These are phyloP conservation scores for Netta rufina DNA, from an alignment of 2,797 vertebrate species.

Conservation along the genomic window DNA sequence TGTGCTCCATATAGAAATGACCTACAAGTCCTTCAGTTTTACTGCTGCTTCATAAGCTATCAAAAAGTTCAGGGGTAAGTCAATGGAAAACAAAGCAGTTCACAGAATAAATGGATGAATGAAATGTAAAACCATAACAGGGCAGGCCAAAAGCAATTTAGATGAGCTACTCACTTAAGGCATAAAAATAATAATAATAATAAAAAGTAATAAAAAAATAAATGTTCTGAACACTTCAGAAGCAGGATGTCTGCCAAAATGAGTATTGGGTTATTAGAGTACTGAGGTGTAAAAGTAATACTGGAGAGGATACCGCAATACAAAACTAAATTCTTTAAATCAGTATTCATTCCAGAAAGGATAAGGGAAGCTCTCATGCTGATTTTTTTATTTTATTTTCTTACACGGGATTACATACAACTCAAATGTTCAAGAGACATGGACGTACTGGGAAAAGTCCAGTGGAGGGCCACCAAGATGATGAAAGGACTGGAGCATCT, in stretches of 20 bases:
- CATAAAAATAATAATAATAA: not conserved
- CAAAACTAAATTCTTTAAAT: not conserved
- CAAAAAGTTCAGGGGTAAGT: conserved; percentile 26
- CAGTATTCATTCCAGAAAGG: not conserved
- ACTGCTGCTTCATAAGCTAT: conserved; percentile 21
- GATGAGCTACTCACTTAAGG: not conserved
- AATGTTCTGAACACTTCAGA: conserved; percentile 13
- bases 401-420: not conserved
- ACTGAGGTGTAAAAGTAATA: not conserved
- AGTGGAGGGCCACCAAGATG: not conserved
- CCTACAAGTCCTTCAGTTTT: conserved; percentile 39
- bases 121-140: conserved; percentile 29
- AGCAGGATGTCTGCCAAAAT: not conserved
- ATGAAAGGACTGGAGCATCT: not conserved
- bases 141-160: conserved; percentile 36
- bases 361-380: not conserved
- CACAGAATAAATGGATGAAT: conserved; percentile 18
- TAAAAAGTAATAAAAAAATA: conserved; percentile 18
- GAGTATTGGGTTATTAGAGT: not conserved
- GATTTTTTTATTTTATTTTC: not conserved
- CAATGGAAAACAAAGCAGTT: conserved; percentile 41
- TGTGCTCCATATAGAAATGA: not conserved
- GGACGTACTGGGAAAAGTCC: not conserved
- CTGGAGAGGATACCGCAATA: not conserved
- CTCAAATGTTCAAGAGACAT: not conserved